Evolutionary conservation across 1,140 invertebrate species (phyloP).

Genomic region (Rhynchophorus ferrugineus): DNA sequence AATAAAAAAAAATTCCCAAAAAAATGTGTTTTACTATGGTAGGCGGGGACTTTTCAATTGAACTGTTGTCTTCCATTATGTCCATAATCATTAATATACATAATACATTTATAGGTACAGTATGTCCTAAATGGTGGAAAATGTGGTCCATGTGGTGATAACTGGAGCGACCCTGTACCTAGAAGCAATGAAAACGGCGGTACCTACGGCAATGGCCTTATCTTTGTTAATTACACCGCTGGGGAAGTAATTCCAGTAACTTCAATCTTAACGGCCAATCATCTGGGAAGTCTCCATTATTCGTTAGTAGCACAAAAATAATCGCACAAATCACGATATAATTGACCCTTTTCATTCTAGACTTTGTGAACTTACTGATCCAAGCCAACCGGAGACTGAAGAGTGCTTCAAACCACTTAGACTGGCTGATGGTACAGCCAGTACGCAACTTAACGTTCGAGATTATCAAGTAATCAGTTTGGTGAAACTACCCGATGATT

Average conservation of each 20-base stretch:
- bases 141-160: conserved; percentile 42
- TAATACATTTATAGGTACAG: conserved; percentile 22
- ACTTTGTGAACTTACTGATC: conserved; percentile 45
- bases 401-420: conserved; percentile 51
- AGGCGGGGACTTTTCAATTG: too few relatives aligned
- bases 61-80: too few relatives aligned
- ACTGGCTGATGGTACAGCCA: conserved; percentile 42
- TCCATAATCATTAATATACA: too few relatives aligned
- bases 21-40: too few relatives aligned
- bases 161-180: conserved; percentile 38
- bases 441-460: conserved; percentile 26
- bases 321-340: conserved; percentile 11
- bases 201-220: conserved; percentile 43
- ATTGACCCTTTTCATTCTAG: conserved; percentile 37
- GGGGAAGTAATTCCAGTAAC: conserved; percentile 34
- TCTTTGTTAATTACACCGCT: conserved; percentile 36
- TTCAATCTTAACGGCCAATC: conserved; percentile 43
- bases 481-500: conserved; percentile 44
- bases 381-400: conserved; percentile 45
- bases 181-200: conserved; percentile 50
- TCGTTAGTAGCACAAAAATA: conserved; percentile 14
- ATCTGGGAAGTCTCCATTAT: conserved; percentile 43
- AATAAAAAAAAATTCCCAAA: too few relatives aligned
- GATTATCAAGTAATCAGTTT: conserved; percentile 37
- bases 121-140: conserved; percentile 35